Percentiles rank a stretch among this genome's conserved stretches.
Conservation (phyloP, 2,797 vertebrate genomes). For the Poecilia gillii region DNA sequence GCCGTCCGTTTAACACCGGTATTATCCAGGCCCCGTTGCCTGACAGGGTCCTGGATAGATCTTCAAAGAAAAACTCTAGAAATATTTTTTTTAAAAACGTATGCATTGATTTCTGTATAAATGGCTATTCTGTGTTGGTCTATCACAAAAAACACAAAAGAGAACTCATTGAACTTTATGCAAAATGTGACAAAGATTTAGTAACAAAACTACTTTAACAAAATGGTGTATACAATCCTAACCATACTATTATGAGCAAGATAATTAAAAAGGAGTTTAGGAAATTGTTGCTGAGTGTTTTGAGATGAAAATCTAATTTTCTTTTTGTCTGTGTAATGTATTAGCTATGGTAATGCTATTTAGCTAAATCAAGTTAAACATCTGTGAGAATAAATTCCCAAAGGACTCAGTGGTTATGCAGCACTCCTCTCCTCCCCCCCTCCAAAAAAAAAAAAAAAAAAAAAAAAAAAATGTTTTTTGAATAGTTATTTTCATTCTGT, state of each 20-base stretch:
- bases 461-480: slow-evolving; percentile 6
- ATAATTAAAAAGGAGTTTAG: neutral
- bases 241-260: neutral
- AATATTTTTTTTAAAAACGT: neutral
- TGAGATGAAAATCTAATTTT: neutral
- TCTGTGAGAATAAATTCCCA: slow-evolving; percentile 3
- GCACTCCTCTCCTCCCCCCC: no score
- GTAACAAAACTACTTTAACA: neutral
- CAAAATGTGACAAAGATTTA: neutral
- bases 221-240: neutral
- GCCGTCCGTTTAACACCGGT: no score
- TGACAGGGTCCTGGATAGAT: no score
- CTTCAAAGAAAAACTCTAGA: neutral
- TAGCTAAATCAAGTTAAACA: slow-evolving; percentile 3
- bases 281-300: neutral
- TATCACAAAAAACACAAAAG: neutral
- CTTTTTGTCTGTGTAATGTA: neutral
- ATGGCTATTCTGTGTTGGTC: neutral
- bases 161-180: neutral
- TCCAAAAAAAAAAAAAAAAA: slow-evolving; percentile 1
- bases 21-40: no score
- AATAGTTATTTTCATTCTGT: slow-evolving; percentile 38
- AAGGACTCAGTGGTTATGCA: neutral
- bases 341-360: slow-evolving; percentile 8
- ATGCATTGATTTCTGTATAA: neutral